Evolutionary conservation across 2,888 invertebrate genomes (phyloP), one percentile per base, ranked within the genome.

Genomic region (Resseliella maxima): DNA sequence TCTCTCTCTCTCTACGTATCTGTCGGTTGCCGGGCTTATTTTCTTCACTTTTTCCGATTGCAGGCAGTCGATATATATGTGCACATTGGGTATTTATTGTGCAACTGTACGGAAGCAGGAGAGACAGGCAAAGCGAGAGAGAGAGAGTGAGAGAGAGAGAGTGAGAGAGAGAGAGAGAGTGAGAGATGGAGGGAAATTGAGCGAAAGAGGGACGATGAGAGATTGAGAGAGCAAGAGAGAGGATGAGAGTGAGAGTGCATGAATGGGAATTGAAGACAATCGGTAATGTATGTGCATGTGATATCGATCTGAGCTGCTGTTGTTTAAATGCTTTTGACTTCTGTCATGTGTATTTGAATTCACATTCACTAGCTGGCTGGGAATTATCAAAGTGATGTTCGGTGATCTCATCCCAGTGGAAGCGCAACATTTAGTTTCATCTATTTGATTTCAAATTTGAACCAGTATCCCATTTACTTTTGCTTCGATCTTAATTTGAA

Each of bases 241-340:
- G n/a, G n/a, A n/a, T n/a, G n/a, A n/a, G n/a, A n/a, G n/a, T n/a
- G n/a, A n/a, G n/a, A n/a, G n/a, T n/a, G n/a, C n/a, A n/a, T 72
- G 72, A 35, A 72, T 72, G 31, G 35, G 31, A 72, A 72, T 72
- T 72, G 31, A 31, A 72, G 72, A 72, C 72, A 72, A 72, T 72
- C 72, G 72, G 27, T 72, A 72, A 72, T 72, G 72, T 72, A 72
- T 72, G 72, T 72, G 31, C 72, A 31, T 72, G 72, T 72, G 72
- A 72, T 72, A 72, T 72, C 15, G 72, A 72, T 72, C 72, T 72
- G 31, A 72, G 31, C 72, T 27, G 59, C 10, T 31, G 31, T 59
- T 50, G 46, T 24, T 24, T 24, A 24, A 24, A 24, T 59, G n/a
- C 59, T 2, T 8, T 41, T 12, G 12, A 8, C 12, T 41, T 41